Evolutionary conservation across 2,797 vertebrate species (phyloP), one percentile per base, ranked within the genome.

Genomic region (Silurus aristotelis): DNA sequence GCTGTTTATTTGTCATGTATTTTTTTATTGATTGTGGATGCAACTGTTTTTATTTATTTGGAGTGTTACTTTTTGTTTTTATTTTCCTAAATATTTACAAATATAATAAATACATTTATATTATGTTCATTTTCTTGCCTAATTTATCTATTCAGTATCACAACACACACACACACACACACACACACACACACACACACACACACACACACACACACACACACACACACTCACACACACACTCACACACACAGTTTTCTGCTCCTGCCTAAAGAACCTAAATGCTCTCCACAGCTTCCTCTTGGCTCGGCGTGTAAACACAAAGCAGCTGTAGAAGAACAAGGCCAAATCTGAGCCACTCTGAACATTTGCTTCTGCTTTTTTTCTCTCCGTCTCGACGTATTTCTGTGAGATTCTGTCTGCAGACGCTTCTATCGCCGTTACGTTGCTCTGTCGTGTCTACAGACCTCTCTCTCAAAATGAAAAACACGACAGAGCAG

Each of bases 341-440:
- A 84, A 84, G 83, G 83, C 83, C 83, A 31, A 25, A 79, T 79
- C 58, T 46, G 77, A 79, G 58, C 58, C 7, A 20, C 60, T 46
- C 22, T 68, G 48, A 55, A 25, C 8, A 38, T 80, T 7, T 46
- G 31, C 5, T 20, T 38, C 61, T 2, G 8, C 7, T 15, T 31
- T 68, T 6, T 25, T 31, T n/a, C 13, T 27, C n/a, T 52, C n/a
- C 27, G 20, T 61, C 55, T 71, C 13, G n/a, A n/a, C 43, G 64
- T 46, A 63, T 78, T 56, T 58, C 75, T 66, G 66, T 61, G 71
- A 20, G 72, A 82, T 38, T 82, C 58, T 86, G 85, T 82, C 80
- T 86, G 80, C 84, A 85, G 84, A 63, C 71, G 63, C 80, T 75
- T 81, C 46, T 60, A 71, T 19, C 55, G 76, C 10, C 15, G 22